phyloP scores from a whole-genome alignment of 2,797 vertebrate genomes.

The Lepilemur septentrionalis region DNA sequence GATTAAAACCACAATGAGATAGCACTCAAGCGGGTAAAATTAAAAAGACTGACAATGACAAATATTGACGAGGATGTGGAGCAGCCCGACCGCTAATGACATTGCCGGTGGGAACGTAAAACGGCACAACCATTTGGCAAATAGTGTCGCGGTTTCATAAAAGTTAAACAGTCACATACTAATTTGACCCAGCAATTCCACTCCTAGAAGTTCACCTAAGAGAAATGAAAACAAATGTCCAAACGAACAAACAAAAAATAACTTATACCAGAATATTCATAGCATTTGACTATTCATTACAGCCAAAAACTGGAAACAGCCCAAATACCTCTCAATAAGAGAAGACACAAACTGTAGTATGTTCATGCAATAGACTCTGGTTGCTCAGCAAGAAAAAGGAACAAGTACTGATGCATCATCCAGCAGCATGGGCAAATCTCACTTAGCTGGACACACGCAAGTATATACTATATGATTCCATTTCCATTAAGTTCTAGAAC shows the following conservation, averaged over 20 bases:
- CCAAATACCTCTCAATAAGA: neutral
- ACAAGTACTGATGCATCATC: neutral
- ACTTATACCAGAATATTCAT: neutral
- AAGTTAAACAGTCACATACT: neutral
- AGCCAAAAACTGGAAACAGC: neutral
- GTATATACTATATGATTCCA: neutral
- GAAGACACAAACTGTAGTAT: neutral
- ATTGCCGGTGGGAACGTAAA: neutral
- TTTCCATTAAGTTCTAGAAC: neutral
- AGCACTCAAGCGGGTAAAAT: neutral
- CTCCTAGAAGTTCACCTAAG: neutral
- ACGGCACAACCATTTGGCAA: neutral
- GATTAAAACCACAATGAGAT: conserved; percentile 9
- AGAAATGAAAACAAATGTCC: neutral
- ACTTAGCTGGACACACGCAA: neutral
- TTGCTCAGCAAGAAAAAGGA: neutral
- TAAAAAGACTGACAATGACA: neutral
- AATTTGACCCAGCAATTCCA: neutral
- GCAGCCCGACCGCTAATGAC: neutral
- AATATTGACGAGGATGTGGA: neutral
- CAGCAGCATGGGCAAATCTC: neutral
- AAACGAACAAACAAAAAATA: neutral
- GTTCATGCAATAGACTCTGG: neutral
- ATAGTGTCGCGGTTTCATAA: neutral
- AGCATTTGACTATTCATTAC: neutral